These are phyloP conservation scores for Dipodomys merriami DNA, from an alignment of 2,113 vertebrate genomes.

Conservation along the genomic window DNA sequence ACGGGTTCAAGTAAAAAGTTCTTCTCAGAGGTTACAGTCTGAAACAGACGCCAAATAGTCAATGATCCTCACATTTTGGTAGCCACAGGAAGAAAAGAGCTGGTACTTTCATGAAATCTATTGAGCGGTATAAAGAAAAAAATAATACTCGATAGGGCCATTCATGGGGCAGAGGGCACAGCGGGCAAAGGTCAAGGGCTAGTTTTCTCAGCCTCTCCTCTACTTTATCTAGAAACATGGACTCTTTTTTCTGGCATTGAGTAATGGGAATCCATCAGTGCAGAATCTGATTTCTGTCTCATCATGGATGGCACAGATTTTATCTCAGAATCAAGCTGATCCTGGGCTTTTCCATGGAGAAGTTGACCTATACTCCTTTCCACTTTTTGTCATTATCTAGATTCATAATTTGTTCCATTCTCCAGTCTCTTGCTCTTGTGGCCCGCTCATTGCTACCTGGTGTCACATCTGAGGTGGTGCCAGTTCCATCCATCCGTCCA, in stretches of 20 bases:
- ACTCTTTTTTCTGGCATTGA: not conserved
- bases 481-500: not conserved
- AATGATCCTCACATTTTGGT: not conserved
- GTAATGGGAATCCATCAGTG: not conserved
- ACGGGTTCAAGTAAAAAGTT: not conserved
- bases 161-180: not conserved
- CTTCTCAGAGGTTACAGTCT: not conserved
- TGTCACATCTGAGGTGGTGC: not conserved
- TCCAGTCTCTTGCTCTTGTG: not conserved
- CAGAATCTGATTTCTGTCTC: slow-evolving; percentile 5
- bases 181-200: not conserved
- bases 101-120: not conserved
- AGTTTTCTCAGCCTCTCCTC: not conserved
- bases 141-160: not conserved
- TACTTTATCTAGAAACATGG: not conserved
- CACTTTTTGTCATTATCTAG: not conserved
- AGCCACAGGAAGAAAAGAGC: not conserved
- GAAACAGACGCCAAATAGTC: slow-evolving; percentile 2
- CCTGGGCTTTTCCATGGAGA: not conserved
- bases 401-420: not conserved
- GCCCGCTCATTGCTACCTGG: not conserved
- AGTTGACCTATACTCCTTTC: not conserved
- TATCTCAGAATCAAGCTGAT: not conserved
- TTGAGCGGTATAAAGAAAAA: not conserved
- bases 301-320: not conserved